Evolutionary conservation across 1,140 invertebrate species (phyloP), one percentile per base, ranked within the genome.

Genomic region (Temnothorax nylanderi): DNA sequence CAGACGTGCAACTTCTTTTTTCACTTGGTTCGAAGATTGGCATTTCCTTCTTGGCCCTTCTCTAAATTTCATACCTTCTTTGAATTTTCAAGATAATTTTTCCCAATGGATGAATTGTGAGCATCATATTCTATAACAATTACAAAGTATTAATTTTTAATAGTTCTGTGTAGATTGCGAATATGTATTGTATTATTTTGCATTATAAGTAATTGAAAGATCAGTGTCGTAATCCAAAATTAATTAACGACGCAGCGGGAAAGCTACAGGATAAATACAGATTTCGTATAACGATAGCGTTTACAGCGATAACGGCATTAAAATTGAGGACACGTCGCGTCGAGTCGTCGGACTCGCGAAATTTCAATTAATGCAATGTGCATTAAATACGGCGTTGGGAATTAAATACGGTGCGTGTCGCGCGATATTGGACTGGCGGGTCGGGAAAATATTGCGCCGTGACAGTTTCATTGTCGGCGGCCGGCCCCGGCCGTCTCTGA

Each of bases 281-380:
- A 44, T 84, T 84, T 74, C 18, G 56, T 44, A 26, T 26, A 71
- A 84, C 80, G 58, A 75, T 75, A 41, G 69, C 54, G 54, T 82
- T 82, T 60, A 82, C 80, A 21, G 64, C 78, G 65, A 82, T 56
- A 82, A 82, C 51, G 80, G 72, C 51, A 82, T 82, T 58, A 74
- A 82, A 74, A 82, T 84, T 62, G 80, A 75, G 69, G 26, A 75
- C 80, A 84, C 69, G 80, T 74, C 64, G 64, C 69, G 80, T 74
- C 64, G 64, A 67, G 77, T 21, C 26, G 54, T 11, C 26, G 54
- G 80, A 47, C 41, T 82, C 54, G 69, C 54, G 54, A 84, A 84
- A 84, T 84, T 84, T 74, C 80, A 84, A 84, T 84, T 75, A 75
- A 37, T 60, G 41, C 80, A 32, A 60, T 60, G 80, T 62, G 32